Evolutionary conservation across 1,140 invertebrate species (phyloP).

Genomic region (Delia radicum): DNA sequence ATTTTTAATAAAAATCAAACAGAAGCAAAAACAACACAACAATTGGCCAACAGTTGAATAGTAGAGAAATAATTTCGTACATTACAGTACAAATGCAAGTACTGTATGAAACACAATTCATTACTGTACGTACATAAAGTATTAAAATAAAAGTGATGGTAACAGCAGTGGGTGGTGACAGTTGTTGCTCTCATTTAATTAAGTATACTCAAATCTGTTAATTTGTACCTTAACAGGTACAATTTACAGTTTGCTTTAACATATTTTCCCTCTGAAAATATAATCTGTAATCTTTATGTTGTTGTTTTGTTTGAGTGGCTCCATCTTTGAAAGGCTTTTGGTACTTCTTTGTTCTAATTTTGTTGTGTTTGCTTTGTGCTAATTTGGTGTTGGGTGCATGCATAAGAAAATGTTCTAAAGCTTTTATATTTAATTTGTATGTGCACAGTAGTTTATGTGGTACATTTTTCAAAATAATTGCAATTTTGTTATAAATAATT

Average conservation of each 20-base stretch:
- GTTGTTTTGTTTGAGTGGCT: slow-evolving; percentile 34
- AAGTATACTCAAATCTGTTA: background rate
- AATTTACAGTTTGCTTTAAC: no score
- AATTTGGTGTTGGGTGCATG: slow-evolving; percentile 57
- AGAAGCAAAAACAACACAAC: background rate
- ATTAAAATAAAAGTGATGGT: background rate
- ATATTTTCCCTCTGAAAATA: background rate
- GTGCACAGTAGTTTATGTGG: background rate
- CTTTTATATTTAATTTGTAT: background rate
- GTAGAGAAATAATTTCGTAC: no score
- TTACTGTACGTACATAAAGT: background rate
- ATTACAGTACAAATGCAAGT: no score
- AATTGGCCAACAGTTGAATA: no score
- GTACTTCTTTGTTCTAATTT: slow-evolving; percentile 43
- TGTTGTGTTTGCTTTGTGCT: slow-evolving; percentile 60
- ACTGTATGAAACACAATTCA: no score
- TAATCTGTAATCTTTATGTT: background rate
- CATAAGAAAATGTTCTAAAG: slow-evolving; percentile 6
- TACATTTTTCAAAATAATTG: background rate
- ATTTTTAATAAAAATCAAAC: no score
- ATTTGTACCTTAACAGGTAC: background rate
- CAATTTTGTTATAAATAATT: background rate
- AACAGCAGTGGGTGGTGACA: background rate
- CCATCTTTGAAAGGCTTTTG: slow-evolving; percentile 42
- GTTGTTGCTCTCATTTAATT: background rate